These are phyloP conservation scores for Ferdinandea cuprea DNA, from an alignment of 2,888 invertebrate genomes.

Conservation along the genomic window DNA sequence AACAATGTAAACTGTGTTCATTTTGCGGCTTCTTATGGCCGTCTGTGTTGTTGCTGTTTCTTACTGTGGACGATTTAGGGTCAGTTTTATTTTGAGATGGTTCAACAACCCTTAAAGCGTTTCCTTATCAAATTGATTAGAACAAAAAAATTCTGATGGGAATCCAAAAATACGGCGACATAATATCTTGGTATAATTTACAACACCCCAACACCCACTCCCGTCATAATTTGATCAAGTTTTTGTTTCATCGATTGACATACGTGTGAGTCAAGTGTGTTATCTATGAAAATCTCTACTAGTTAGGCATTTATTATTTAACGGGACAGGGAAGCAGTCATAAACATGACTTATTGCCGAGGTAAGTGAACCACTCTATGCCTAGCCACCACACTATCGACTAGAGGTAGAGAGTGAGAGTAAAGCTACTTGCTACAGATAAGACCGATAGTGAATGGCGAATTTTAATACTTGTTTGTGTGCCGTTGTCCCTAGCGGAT, in stretches of 20 bases:
- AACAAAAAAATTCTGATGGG: too few relatives aligned
- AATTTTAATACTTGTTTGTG: constrained; percentile 7
- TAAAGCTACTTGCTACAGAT: constrained; percentile 60
- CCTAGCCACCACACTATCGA: not conserved
- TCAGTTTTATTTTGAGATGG: constrained; percentile 31
- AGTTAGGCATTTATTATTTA: constrained; percentile 75
- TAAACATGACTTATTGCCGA: constrained; percentile 74
- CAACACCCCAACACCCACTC: not conserved
- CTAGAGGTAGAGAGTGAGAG: constrained; percentile 34
- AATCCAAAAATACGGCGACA: not conserved
- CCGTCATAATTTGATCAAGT: constrained; percentile 35
- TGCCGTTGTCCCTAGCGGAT: constrained; percentile 71
- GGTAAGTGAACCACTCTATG: constrained; percentile 63
- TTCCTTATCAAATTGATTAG: too few relatives aligned
- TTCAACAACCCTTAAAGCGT: too few relatives aligned
- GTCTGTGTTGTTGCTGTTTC: not conserved
- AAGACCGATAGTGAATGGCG: constrained; percentile 43
- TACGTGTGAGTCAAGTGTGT: constrained; percentile 63
- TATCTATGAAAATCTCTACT: constrained; percentile 77
- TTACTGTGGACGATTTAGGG: constrained; percentile 39
- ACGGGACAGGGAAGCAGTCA: constrained; percentile 55
- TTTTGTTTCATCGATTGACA: constrained; percentile 78
- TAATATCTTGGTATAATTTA: not conserved
- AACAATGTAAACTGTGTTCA: constrained; percentile 76
- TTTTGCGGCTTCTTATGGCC: constrained; percentile 50